These are phyloP conservation scores for Dicyrtoma fusca DNA, from an alignment of 2,888 invertebrate genomes.

Conservation along the genomic window DNA sequence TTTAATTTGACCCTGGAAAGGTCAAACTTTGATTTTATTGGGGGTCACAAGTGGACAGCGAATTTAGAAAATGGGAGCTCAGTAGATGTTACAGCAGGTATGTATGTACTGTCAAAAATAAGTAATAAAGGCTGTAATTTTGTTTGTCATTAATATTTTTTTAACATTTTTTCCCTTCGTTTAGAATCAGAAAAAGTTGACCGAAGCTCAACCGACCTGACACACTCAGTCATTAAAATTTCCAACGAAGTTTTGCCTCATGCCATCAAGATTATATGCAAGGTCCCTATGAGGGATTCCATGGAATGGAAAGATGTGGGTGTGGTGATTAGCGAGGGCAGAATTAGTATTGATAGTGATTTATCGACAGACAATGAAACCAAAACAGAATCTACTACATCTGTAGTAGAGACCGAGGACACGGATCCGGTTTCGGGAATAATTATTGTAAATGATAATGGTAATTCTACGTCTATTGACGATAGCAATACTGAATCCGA, in stretches of 20 bases:
- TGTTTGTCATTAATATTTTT: not conserved
- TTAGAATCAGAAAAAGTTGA: not conserved
- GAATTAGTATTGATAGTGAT: no score
- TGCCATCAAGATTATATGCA: constrained; percentile 1
- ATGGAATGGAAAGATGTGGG: constrained; percentile 16
- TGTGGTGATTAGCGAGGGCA: no score
- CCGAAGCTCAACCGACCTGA: not conserved
- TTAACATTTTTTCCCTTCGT: not conserved
- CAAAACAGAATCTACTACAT: no score
- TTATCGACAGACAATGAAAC: no score
- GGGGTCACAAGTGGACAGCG: constrained; percentile 4
- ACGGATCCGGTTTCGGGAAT: no score
- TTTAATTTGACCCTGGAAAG: constrained; percentile 1
- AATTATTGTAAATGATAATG: no score
- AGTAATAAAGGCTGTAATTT: not conserved
- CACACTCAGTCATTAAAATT: not conserved
- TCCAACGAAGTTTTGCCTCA: not conserved
- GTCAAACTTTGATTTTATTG: constrained; percentile 5
- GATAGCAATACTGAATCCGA: no score
- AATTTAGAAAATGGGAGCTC: not conserved
- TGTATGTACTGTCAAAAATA: not conserved
- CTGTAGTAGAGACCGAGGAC: no score
- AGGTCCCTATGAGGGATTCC: constrained; percentile 4
- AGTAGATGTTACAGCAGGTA: not conserved
- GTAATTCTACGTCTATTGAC: no score